Conservation (phyloP, 35 echinoderm and acorn worm species). For the Ophiothrix spiculata region DNA sequence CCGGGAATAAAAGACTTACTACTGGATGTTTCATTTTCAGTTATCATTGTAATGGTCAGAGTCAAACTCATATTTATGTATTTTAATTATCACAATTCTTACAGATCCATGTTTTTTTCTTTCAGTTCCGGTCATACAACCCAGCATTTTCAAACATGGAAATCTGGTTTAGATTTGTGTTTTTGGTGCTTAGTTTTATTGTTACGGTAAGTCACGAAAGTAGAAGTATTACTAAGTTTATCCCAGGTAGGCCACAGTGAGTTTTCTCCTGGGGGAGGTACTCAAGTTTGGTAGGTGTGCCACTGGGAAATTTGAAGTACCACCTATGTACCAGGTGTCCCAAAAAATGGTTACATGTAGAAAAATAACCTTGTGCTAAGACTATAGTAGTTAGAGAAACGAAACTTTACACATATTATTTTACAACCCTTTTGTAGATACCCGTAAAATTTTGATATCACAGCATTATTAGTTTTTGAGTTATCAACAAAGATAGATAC, state of each 20-base stretch:
- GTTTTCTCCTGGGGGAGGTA: background rate
- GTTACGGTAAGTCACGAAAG: constrained; percentile 91
- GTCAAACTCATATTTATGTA: background rate
- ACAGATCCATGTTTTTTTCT: background rate
- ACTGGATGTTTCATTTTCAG: too few species aligned
- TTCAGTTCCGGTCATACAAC: constrained; percentile 90
- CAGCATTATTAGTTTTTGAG: too few species aligned
- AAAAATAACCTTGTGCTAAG: too few species aligned
- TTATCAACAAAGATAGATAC: too few species aligned
- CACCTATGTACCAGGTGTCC: too few species aligned
- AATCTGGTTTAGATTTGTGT: constrained; percentile 98
- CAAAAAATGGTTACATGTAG: too few species aligned
- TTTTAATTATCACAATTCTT: background rate
- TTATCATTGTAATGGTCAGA: background rate
- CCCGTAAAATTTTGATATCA: too few species aligned
- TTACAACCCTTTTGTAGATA: too few species aligned
- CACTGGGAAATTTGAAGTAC: too few species aligned
- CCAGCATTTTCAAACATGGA: constrained; percentile 92
- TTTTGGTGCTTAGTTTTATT: constrained; percentile 87
- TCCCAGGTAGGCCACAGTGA: background rate
- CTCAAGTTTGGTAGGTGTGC: background rate
- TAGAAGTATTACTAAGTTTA: background rate
- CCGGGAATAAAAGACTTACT: too few species aligned
- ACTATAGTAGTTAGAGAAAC: too few species aligned
- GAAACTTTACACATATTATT: too few species aligned